Base-by-base conservation (phyloP, 2,797 vertebrate genomes). In the Eospalax fontanierii region DNA sequence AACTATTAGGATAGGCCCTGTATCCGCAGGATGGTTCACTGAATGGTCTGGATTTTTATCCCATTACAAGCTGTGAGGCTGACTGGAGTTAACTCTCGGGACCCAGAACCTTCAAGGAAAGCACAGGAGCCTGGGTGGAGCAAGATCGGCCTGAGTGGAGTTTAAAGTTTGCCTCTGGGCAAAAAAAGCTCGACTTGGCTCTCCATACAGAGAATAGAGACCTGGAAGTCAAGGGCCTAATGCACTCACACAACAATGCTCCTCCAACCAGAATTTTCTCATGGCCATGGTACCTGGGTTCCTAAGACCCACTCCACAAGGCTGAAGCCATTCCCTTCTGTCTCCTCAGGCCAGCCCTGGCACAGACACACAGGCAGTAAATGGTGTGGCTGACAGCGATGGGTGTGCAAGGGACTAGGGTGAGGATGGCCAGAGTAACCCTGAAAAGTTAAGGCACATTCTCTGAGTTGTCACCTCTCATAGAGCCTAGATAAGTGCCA, bases 351-450 rank as follows among this genome's bases (percentile, higher is more conserved):
- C 61, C 65, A 79, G 12, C 50, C 19, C 30, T 50, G 30, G 30
- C 40, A 50, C 81, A 83, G 59, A 82, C 8, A 33, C 26, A 9
- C 2, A 30, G 50, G n/a, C 24, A 50, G 28, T 21, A 33, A 68
- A 10, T 3, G 12, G 5, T 7, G 4, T 14, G 43, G 38, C 46
- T 54, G 30, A 33, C 40, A 71, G 54, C 4, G 7, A 3, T 4
- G 24, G 6, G 9, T 12, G 19, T 22, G 2, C 1, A 0, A 30
- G 4, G 28, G 18, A 35, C 38, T 4, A 14, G 5, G 2, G 2
- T 59, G 35, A 12, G 30, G 40, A 28, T 46, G 12, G 22, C 68
- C 87, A 43, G 71, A 33, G 26, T 61, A 75, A 83, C 80, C 3
- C 43, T 26, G 82, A 96, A 83, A 82, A 35, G 11, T 38, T 11